Evolutionary conservation across 30 jellyfish, hydroid and myxozoan species (phyloP).

Genomic region (Nemopilema nomurai): DNA sequence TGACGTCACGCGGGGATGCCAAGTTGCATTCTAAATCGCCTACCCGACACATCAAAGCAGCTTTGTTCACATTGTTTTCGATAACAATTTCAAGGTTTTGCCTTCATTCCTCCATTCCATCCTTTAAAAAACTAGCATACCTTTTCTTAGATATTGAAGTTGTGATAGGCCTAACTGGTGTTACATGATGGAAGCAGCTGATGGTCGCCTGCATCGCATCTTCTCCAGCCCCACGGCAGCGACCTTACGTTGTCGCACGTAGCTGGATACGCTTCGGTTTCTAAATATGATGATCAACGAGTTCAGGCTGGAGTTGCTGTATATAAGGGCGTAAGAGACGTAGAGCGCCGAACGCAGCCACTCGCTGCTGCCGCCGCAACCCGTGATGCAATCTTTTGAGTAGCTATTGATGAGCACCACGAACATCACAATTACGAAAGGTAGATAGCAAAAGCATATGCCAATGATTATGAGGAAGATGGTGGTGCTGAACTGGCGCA

Average conservation of each 20-base stretch:
- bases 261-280: conserved; percentile 32
- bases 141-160: too few relatives aligned
- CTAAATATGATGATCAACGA: conserved; percentile 29
- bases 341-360: conserved; percentile 16
- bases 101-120: too few relatives aligned
- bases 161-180: too few relatives aligned
- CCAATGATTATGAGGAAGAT: conserved; percentile 20
- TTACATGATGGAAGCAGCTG: background rate
- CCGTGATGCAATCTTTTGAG: conserved; percentile 1
- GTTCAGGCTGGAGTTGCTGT: conserved; percentile 48
- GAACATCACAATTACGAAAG: conserved; percentile 18
- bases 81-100: too few relatives aligned
- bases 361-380: conserved; percentile 8
- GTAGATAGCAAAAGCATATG: conserved; percentile 42
- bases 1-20: too few relatives aligned
- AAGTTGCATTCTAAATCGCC: too few relatives aligned
- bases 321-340: conserved; percentile 29
- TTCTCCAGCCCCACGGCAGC: background rate
- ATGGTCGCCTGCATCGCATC: background rate
- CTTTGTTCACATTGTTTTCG: too few relatives aligned
- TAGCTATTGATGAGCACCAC: conserved; percentile 6
- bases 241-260: background rate
- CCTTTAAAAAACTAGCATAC: too few relatives aligned
- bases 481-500: conserved; percentile 40
- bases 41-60: too few relatives aligned